Evolutionary conservation across 2,888 invertebrate species (phyloP).

Genomic region (Steromphala cineraria): DNA sequence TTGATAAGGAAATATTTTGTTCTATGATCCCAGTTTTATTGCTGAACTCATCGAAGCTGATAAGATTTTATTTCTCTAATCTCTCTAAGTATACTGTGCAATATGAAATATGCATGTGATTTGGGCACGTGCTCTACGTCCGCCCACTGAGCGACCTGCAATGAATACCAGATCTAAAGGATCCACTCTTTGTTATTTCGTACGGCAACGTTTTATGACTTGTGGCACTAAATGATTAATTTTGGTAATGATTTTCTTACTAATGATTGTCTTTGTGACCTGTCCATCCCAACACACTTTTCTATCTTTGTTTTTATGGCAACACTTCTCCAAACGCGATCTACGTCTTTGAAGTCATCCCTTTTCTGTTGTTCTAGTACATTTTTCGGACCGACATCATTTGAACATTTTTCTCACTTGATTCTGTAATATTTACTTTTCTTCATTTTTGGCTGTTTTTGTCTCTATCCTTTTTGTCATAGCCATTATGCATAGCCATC

Average conservation of each 20-base stretch:
- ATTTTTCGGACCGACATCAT: too few species aligned
- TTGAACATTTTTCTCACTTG: too few species aligned
- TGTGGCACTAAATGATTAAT: neutral
- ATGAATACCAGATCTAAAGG: neutral
- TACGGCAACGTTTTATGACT: neutral
- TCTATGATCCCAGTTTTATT: neutral
- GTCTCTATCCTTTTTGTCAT: too few species aligned
- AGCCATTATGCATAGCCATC: too few species aligned
- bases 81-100: neutral
- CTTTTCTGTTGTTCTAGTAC: too few species aligned
- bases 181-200: too few species aligned
- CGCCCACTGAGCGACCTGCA: neutral
- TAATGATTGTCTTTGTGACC: neutral
- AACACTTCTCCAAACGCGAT: too few species aligned
- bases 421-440: too few species aligned
- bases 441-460: too few species aligned
- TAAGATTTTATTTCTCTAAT: neutral
- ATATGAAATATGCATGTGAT: neutral
- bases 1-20: neutral
- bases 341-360: too few species aligned
- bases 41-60: neutral
- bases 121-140: neutral
- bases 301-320: too few species aligned
- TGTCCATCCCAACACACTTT: neutral
- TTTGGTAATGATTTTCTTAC: neutral